Base-by-base conservation (phyloP, 2,113 vertebrate species). In the Monarcha castaneiventris region DNA sequence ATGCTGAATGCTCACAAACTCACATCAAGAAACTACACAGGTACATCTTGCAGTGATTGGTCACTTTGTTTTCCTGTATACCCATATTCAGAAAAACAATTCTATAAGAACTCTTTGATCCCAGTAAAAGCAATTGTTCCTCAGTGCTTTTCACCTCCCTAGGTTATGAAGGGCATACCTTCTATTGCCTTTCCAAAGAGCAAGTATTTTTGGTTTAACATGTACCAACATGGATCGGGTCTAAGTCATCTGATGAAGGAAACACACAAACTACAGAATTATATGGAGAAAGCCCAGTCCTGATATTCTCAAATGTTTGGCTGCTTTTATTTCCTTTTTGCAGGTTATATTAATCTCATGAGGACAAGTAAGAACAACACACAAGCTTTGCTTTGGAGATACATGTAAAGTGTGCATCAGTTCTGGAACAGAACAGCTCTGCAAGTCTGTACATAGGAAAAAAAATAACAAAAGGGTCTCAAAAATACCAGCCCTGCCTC, bases 401-500 rank as follows among this genome's bases (percentile, higher is more conserved):
- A 62, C 2, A 1, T 39, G 26, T 54, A 90, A 90, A 76, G 41
- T 11, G 12, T 7, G 2, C 41, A 74, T 39, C 18, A 46, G 41
- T 81, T 95, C 89, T 71, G 41, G 49, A 74, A 61, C 30, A 71
- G 39, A 71, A 85, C 30, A 83, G 33, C 32, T 66, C 51, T 77
- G 74, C 85, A 94, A 66, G 25, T 74, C 75, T 35, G 44, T 35
- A 32, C 14, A 59, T 54, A n/a, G 44, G 20, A 33, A 32, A 55
- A 59, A 74, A 84, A 67, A 56, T 27, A 68, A 79, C 13, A n/a
- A 52, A 49, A 48, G 3, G 16, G 13, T 87, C 29, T 94, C 82
- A 66, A 25, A 95, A 83, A 89, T 46, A 93, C 16, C 41, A 91
- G 43, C 87, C 72, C 91, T 90, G 82, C 67, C 80, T 95, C 55